A percentile compares a stretch with the other conserved stretches of the same genome.
These are phyloP conservation scores for Bruchidius siliquastri DNA, from an alignment of 2,888 invertebrate genomes.

Conservation along the genomic window DNA sequence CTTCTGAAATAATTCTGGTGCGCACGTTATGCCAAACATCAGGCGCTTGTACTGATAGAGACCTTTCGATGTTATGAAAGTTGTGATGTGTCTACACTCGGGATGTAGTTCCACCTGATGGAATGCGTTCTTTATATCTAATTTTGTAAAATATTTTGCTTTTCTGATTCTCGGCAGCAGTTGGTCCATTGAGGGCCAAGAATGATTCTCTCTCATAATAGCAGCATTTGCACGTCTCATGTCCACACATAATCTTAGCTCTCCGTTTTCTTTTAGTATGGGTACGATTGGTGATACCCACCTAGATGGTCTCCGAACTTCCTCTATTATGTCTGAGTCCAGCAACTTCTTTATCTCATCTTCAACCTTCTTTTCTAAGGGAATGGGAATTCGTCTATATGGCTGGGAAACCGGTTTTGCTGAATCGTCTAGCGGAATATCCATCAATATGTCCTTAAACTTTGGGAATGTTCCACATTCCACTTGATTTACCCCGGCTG, in stretches of 20 bases:
- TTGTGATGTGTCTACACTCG: constrained; percentile 17
- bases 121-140: constrained; percentile 17
- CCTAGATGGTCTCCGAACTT: background rate
- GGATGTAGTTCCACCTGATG: constrained; percentile 17
- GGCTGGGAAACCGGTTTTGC: background rate
- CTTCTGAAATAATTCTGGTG: constrained; percentile 28
- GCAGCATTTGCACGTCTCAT: constrained; percentile 14
- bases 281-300: constrained; percentile 12
- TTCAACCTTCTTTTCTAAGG: background rate
- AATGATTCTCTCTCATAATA: constrained; percentile 12
- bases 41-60: constrained; percentile 14
- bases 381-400: background rate
- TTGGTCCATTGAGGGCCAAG: constrained; percentile 19
- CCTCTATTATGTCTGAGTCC: constrained; percentile 15
- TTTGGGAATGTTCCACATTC: constrained; percentile 12
- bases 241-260: constrained; percentile 13
- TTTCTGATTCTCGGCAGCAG: constrained; percentile 14
- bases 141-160: constrained; percentile 10
- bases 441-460: constrained; percentile 14
- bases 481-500: constrained; percentile 6
- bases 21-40: constrained; percentile 28
- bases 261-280: constrained; percentile 22
- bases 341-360: background rate
- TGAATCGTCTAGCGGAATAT: background rate
- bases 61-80: constrained; percentile 17